Evolutionary conservation across 2,888 invertebrate genomes (phyloP).

Genomic region (Dynastes tityus): DNA sequence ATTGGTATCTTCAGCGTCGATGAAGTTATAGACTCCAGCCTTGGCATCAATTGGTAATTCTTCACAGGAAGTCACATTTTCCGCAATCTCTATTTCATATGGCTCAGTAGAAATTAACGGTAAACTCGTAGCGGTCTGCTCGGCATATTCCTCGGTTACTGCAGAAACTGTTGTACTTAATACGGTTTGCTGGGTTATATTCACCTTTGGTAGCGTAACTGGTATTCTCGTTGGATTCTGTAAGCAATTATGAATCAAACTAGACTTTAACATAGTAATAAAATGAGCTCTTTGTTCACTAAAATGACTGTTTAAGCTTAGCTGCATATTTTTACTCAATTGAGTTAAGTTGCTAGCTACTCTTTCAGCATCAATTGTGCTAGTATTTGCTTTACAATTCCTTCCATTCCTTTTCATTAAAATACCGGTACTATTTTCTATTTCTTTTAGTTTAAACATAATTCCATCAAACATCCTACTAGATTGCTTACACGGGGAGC

Average conservation of each 20-base stretch:
- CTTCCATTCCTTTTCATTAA: conserved; percentile 41
- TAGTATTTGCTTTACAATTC: conserved; percentile 30
- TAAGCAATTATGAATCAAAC: conserved; percentile 47
- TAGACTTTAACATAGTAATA: conserved; percentile 51
- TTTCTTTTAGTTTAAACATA: conserved; percentile 60
- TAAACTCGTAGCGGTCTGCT: not conserved
- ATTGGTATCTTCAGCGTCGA: conserved; percentile 39
- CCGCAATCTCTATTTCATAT: conserved; percentile 24
- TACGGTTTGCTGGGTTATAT: not conserved
- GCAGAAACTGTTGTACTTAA: not conserved
- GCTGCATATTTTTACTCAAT: conserved; percentile 59
- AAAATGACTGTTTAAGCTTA: conserved; percentile 54
- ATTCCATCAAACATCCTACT: conserved; percentile 65
- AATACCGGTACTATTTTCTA: conserved; percentile 63
- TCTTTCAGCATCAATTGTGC: conserved; percentile 60
- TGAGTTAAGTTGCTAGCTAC: conserved; percentile 62
- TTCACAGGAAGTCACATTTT: conserved; percentile 63
- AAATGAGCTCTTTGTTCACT: conserved; percentile 56
- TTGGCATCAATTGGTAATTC: conserved; percentile 65
- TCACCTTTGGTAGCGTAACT: conserved; percentile 24
- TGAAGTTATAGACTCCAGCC: conserved; percentile 69
- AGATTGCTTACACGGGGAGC: conserved; percentile 62
- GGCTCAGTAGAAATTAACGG: not conserved
- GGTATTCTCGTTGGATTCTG: not conserved
- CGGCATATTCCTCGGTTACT: not conserved